Percentiles rank a stretch among this genome's conserved stretches.
phyloP scores from a whole-genome alignment of 2,888 invertebrate genomes.

The Nebria brevicollis region DNA sequence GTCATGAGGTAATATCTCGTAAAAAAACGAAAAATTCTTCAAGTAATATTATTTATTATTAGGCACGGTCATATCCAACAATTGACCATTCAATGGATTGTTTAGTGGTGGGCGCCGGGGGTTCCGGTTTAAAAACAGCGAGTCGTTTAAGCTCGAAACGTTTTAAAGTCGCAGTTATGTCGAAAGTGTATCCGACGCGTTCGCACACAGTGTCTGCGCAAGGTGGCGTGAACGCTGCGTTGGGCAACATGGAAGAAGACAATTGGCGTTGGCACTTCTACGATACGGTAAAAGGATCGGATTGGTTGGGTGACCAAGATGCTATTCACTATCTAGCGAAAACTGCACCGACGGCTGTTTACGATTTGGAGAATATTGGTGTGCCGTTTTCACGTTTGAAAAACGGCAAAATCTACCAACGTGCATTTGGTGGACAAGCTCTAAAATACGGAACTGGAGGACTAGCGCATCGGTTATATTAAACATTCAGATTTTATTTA shows the following conservation, averaged over 20 bases:
- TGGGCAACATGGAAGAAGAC: constrained; percentile 80
- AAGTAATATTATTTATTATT: not conserved
- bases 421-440: constrained; percentile 78
- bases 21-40: no score
- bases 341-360: constrained; percentile 70
- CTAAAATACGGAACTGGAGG: constrained; percentile 75
- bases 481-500: not conserved
- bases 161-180: constrained; percentile 78
- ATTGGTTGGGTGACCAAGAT: constrained; percentile 80
- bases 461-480: constrained; percentile 64
- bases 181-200: constrained; percentile 80
- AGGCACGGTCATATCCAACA: constrained; percentile 34
- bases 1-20: not conserved
- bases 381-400: constrained; percentile 76
- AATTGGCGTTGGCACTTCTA: constrained; percentile 82
- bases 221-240: constrained; percentile 83
- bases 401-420: constrained; percentile 77
- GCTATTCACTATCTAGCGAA: constrained; percentile 82
- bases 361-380: constrained; percentile 71
- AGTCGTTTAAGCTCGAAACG: constrained; percentile 77
- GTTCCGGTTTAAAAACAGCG: constrained; percentile 78
- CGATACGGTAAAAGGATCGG: constrained; percentile 81
- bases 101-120: constrained; percentile 81
- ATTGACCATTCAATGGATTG: constrained; percentile 75
- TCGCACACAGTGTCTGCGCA: constrained; percentile 84